Evolutionary conservation across 2,113 vertebrate genomes (phyloP).

Genomic region (Oriolus oriolus): DNA sequence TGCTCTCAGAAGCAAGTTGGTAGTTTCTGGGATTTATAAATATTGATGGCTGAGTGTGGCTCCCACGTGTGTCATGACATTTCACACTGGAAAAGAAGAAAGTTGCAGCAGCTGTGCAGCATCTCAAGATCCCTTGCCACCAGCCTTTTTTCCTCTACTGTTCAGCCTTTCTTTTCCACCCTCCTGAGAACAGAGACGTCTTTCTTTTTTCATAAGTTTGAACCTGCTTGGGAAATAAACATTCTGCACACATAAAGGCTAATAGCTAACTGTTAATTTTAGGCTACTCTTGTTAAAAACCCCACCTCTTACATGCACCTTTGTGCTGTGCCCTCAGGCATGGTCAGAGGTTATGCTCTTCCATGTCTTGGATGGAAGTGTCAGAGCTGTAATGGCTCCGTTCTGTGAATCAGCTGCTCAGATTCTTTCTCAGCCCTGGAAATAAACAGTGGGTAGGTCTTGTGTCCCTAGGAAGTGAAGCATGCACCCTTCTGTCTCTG

Average conservation of each 20-base stretch:
- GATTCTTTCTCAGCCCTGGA: neutral
- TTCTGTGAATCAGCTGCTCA: neutral
- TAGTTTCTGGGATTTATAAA: slow-evolving; percentile 2
- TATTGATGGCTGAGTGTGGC: neutral
- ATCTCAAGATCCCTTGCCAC: neutral
- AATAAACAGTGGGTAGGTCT: neutral
- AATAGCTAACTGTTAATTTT: neutral
- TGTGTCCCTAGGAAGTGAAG: neutral
- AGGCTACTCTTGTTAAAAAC: neutral
- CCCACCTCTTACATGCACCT: neutral
- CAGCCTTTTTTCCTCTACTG: neutral
- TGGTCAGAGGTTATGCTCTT: neutral
- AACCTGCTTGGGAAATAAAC: neutral
- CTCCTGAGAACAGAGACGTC: neutral
- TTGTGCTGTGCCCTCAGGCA: neutral
- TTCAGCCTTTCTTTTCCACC: neutral
- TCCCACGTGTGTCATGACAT: neutral
- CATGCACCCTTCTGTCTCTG: neutral
- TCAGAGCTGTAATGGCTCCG: neutral
- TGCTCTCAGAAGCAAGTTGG: neutral
- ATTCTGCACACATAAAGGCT: neutral
- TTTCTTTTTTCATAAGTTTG: neutral
- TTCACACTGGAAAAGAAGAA: neutral
- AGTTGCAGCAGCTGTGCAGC: neutral
- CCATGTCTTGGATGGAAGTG: neutral